Percentiles rank a stretch among this genome's conserved stretches.
Evolutionary conservation across 1,140 invertebrate species (phyloP).

Genomic region (Pogonomyrmex barbatus): DNA sequence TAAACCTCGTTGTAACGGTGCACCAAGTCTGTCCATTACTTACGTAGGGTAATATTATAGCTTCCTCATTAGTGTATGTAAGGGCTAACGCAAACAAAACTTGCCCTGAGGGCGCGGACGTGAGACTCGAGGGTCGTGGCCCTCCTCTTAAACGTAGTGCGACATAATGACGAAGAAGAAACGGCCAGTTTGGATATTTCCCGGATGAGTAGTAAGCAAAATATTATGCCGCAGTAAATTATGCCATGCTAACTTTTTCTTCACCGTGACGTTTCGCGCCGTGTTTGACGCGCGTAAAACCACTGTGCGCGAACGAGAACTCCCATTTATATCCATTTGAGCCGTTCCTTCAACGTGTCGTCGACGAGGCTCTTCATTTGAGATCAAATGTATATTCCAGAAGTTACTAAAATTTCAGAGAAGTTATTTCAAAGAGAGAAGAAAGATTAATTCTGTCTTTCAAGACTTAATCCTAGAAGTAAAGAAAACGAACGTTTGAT

Average conservation of each 20-base stretch:
- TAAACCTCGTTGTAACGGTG: conserved; percentile 65
- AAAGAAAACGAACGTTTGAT: background rate
- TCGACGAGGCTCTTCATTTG: conserved; percentile 17
- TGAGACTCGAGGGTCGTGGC: conserved; percentile 53
- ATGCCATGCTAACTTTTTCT: background rate
- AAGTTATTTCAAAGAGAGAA: background rate
- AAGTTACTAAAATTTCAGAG: background rate
- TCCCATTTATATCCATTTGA: conserved; percentile 45
- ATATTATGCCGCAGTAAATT: conserved; percentile 47
- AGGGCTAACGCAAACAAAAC: conserved; percentile 72
- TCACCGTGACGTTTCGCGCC: background rate
- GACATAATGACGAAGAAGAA: conserved; percentile 64
- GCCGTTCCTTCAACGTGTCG: conserved; percentile 15
- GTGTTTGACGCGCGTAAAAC: conserved; percentile 20
- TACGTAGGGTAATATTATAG: conserved; percentile 77
- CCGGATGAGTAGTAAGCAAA: conserved; percentile 8
- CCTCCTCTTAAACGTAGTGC: conserved; percentile 20
- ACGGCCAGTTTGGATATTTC: conserved; percentile 36
- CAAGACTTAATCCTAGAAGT: background rate
- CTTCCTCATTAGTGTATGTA: conserved; percentile 77
- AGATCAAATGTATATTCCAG: background rate
- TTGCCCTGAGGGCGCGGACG: conserved; percentile 61
- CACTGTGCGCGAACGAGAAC: background rate
- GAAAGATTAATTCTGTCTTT: background rate
- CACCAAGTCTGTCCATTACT: conserved; percentile 70